phyloP scores from a whole-genome alignment of 2,797 vertebrate genomes.

The Trematomus bernacchii region DNA sequence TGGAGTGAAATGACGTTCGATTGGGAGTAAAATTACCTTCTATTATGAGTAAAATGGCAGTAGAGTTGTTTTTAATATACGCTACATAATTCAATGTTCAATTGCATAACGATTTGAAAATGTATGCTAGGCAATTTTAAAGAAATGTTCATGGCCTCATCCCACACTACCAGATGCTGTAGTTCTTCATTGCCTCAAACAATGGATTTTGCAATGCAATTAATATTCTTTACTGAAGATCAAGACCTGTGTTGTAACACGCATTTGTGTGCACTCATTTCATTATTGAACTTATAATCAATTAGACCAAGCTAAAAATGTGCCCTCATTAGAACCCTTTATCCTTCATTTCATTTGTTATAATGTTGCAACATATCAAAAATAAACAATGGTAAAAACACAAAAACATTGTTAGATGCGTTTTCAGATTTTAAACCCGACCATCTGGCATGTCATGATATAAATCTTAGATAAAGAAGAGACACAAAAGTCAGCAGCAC shows the following conservation, averaged over 20 bases:
- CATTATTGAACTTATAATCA: conserved; percentile 25
- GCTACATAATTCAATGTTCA: no score
- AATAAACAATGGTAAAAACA: not conserved
- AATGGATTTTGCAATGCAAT: conserved; percentile 19
- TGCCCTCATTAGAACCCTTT: not conserved
- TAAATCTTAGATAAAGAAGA: conserved; percentile 22
- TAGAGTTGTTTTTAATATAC: no score
- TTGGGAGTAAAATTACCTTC: no score
- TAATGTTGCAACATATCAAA: conserved; percentile 1
- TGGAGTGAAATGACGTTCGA: no score
- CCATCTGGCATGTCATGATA: conserved; percentile 10
- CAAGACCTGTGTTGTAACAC: conserved; percentile 36
- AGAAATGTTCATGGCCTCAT: conserved; percentile 36
- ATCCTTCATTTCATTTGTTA: conserved; percentile 17
- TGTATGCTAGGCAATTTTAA: conserved; percentile 16
- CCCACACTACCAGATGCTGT: conserved; percentile 65
- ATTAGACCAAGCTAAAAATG: conserved; percentile 14
- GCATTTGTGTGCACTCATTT: conserved; percentile 20
- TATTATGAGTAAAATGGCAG: no score
- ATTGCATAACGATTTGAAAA: conserved; percentile 14
- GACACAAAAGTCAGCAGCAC: conserved; percentile 27
- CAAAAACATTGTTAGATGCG: not conserved
- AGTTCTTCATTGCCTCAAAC: conserved; percentile 42
- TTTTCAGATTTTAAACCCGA: conserved; percentile 13
- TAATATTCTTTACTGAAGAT: conserved; percentile 22